Conservation (phyloP, 2,113 vertebrate genomes). For the Isurus oxyrinchus region DNA sequence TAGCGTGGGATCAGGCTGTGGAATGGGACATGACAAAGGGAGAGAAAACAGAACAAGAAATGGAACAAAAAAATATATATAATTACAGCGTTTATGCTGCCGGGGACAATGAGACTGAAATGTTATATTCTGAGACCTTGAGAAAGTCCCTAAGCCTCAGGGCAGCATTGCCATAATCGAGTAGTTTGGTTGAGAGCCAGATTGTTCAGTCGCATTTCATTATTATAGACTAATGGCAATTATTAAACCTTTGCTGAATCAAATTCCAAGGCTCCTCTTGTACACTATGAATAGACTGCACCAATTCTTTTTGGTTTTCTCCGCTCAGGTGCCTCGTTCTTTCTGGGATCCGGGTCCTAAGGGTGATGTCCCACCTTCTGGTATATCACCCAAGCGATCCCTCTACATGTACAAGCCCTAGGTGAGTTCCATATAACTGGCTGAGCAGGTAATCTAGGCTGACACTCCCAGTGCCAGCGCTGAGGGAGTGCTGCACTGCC, state of each 20-base stretch:
- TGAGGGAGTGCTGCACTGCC: too few species aligned
- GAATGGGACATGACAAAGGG: not conserved
- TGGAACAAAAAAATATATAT: not conserved
- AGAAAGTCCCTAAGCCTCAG: not conserved
- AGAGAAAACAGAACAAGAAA: not conserved
- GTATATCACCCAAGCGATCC: too few species aligned
- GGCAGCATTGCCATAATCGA: not conserved
- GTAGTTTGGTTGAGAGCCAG: not conserved
- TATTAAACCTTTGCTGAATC: not conserved
- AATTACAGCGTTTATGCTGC: not conserved
- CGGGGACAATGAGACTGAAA: not conserved
- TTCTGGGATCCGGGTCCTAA: not conserved
- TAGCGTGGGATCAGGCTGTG: not conserved
- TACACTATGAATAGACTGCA: not conserved
- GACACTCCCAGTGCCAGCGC: too few species aligned
- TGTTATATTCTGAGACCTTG: not conserved
- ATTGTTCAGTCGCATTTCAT: constrained; percentile 4
- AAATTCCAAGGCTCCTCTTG: not conserved
- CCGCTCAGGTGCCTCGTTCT: not conserved
- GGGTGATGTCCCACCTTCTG: too few species aligned
- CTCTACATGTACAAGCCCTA: too few species aligned
- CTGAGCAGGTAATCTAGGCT: too few species aligned
- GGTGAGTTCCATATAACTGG: too few species aligned
- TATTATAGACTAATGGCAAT: not conserved
- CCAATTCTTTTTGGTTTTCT: not conserved